Conservation (phyloP, 2,113 vertebrate species). For the Ceratotherium simum region DNA sequence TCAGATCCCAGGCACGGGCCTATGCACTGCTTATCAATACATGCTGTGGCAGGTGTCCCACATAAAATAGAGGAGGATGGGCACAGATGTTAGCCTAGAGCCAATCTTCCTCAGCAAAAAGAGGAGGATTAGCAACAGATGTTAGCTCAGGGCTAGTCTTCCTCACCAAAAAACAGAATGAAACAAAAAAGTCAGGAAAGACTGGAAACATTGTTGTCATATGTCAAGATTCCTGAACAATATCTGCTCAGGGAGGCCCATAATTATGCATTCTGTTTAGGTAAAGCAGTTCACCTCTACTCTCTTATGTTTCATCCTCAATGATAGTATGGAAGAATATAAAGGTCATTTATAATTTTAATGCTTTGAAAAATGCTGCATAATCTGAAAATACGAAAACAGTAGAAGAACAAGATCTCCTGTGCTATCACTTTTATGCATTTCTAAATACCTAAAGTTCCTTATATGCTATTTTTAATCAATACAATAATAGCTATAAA, state of each 20-base stretch:
- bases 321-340: neutral
- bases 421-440: accelerated
- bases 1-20: too few species aligned
- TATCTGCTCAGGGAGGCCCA: neutral
- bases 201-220: neutral
- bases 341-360: neutral
- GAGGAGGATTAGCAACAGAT: too few species aligned
- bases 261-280: neutral
- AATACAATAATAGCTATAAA: neutral
- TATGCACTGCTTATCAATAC: too few species aligned
- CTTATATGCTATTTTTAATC: neutral
- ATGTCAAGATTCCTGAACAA: neutral
- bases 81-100: too few species aligned
- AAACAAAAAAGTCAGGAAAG: neutral
- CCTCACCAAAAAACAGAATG: too few species aligned
- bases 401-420: neutral
- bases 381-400: neutral
- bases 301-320: neutral
- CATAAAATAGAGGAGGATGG: too few species aligned
- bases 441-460: neutral
- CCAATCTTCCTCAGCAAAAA: too few species aligned
- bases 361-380: neutral
- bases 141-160: too few species aligned
- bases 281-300: neutral
- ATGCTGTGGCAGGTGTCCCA: too few species aligned